Evolutionary conservation across 2,888 invertebrate genomes (phyloP), one percentile per base, ranked within the genome.

Genomic region (Aromia moschata): DNA sequence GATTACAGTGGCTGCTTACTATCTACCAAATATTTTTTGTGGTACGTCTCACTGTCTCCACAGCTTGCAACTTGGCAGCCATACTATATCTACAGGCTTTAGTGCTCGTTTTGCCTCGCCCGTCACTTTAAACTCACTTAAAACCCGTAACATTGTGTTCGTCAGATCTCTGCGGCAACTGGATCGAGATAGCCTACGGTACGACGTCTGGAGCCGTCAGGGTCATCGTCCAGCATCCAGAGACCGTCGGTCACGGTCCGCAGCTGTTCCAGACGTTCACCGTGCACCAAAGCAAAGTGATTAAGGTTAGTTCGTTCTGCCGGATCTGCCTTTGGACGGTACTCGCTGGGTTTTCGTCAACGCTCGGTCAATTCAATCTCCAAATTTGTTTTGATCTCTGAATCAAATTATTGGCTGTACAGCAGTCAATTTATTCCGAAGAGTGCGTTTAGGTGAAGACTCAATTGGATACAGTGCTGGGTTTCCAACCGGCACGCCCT

Each of bases 161-260:
- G n/a, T 37, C 77, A 95, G 96, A 94, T 85, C 84, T 96, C 58
- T 96, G 96, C 81, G 98, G 98, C 40, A 98, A 98, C 82, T 98
- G 98, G 98, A 97, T 99, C 74, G 99, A 99, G 83, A 98, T 99
- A 73, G 99, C 98, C 0, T 99, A 99, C 80, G 99, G 98, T 1
- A 99, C 98, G 0, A 90, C 92, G 68, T 93, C 93, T 12, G 98
- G 98, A 1, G 94, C 94, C 0, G 98, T 99, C 12, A 86, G 98
- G 20, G 96, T 99, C 1, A 98, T 99, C 58, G 98, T 98, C 0
- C 98, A 98, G 74, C 98, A 99, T 81, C 98, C 98, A 1, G 98
- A 99, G 83, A 98, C 98, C 0, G 97, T 98, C 1, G 98, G 98
- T 0, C 97, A 98, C 77, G 97, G 97, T 0, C 98, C 98, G 1